Evolutionary conservation across 2,797 vertebrate genomes (phyloP).

Genomic region (Sphenodon punctatus): DNA sequence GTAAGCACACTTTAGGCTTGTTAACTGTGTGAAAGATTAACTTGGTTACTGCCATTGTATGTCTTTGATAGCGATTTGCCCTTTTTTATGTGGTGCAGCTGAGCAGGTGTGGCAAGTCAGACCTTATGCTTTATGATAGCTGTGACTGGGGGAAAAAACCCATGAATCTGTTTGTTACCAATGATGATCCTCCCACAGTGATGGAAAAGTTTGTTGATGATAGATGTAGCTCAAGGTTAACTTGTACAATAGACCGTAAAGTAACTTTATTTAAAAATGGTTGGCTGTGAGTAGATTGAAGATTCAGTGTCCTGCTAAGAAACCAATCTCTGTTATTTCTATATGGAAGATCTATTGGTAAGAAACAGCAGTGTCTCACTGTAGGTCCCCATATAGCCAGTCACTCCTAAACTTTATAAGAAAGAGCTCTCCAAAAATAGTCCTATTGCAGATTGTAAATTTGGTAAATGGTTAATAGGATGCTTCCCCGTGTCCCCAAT

Average conservation of each 20-base stretch:
- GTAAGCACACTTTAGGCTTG: neutral
- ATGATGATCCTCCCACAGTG: neutral
- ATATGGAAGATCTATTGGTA: neutral
- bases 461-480: too few species aligned
- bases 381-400: neutral
- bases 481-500: too few species aligned
- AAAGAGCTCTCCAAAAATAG: neutral
- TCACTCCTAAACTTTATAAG: neutral
- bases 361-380: neutral
- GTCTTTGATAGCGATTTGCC: neutral
- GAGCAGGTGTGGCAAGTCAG: neutral
- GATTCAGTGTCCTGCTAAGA: neutral
- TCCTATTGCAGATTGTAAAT: too few species aligned
- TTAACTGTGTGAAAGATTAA: neutral
- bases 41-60: neutral
- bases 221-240: neutral
- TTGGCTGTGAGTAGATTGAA: neutral
- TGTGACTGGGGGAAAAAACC: slow-evolving; percentile 7
- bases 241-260: neutral
- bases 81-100: slow-evolving; percentile 3
- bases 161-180: slow-evolving; percentile 42
- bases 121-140: neutral
- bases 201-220: neutral
- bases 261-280: neutral
- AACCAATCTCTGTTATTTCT: neutral